Conservation (phyloP, 2,113 vertebrate genomes). For the Peromyscus maniculatus region DNA sequence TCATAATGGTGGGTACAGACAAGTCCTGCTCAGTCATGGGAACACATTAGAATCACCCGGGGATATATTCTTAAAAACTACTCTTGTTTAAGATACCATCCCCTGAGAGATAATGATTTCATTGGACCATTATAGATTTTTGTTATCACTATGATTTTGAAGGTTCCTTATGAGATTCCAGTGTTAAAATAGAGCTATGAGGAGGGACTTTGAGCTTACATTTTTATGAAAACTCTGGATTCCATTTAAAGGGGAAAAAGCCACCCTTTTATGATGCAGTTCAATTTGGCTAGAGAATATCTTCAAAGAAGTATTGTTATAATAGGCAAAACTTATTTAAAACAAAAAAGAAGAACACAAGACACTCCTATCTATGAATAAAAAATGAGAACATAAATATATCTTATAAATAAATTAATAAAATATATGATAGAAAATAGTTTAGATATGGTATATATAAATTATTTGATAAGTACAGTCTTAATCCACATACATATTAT, state of each 20-base stretch:
- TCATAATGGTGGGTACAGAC: not conserved
- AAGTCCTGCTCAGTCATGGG: not conserved
- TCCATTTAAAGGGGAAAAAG: not conserved
- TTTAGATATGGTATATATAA: not conserved
- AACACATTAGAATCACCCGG: not conserved
- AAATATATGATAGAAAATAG: not conserved
- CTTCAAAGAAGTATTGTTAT: conserved; percentile 19
- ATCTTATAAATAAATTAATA: not conserved
- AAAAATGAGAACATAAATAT: not conserved
- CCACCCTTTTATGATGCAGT: not conserved
- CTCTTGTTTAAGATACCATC: not conserved
- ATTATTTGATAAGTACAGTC: not conserved
- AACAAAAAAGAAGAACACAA: not conserved
- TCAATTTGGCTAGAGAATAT: not conserved
- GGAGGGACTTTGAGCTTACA: not conserved
- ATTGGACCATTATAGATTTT: not conserved
- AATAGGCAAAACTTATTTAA: not conserved
- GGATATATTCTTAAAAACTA: not conserved
- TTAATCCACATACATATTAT: not conserved
- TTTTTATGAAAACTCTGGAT: not conserved
- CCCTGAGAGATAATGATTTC: not conserved
- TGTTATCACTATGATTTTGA: not conserved
- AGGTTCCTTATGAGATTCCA: not conserved
- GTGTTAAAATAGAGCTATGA: not conserved
- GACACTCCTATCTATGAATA: not conserved